These are phyloP conservation scores for Cichladusa arquata DNA, from an alignment of 2,113 vertebrate species.

Conservation along the genomic window DNA sequence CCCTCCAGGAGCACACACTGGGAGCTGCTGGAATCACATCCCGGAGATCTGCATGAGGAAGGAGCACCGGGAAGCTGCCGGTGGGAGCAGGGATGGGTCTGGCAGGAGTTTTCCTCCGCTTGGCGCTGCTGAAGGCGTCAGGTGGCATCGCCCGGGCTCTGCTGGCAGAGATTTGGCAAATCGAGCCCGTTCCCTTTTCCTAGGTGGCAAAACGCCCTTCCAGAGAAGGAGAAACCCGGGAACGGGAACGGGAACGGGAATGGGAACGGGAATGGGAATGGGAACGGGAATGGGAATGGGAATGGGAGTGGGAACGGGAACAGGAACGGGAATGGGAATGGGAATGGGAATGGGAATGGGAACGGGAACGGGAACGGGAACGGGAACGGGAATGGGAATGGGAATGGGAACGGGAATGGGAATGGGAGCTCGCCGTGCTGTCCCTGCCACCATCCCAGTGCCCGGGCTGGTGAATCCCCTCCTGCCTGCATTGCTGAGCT, in stretches of 20 bases:
- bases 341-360: too few species aligned
- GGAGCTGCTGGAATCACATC: neutral
- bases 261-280: neutral
- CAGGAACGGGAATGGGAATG: neutral
- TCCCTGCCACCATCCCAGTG: fast-evolving
- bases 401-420: neutral
- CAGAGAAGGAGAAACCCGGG: neutral
- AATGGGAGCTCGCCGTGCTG: neutral
- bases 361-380: neutral
- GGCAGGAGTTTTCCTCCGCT: too few species aligned
- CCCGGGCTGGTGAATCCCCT: neutral
- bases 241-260: neutral
- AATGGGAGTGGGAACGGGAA: neutral
- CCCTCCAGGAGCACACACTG: neutral
- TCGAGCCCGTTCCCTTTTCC: too few species aligned
- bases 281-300: neutral
- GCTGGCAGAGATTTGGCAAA: too few species aligned
- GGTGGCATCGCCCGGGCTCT: too few species aligned
- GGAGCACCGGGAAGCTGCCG: neutral
- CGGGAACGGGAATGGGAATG: neutral
- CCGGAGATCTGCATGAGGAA: neutral
- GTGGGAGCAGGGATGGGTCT: neutral
- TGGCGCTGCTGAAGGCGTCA: too few species aligned
- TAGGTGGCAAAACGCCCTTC: fast-evolving
- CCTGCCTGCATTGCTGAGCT: neutral